Base-by-base conservation (phyloP, 1,140 invertebrate species). In the Acromyrmex charruanus region DNA sequence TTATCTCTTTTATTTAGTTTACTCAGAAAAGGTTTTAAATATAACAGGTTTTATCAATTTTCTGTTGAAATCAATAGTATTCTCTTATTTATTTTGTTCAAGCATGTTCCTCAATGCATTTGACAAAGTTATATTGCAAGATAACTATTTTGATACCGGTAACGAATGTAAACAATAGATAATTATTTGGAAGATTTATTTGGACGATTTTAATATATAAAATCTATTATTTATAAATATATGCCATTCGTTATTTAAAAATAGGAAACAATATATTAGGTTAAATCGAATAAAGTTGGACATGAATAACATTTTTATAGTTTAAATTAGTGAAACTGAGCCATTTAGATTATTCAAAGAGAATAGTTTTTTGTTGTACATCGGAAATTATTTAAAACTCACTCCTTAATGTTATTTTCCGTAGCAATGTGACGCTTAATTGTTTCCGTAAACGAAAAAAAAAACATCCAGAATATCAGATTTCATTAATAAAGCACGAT, bases 401-500 rank as follows among this genome's bases (percentile, higher is more conserved):
- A 51, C 21, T 35, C 14, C 14, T 35, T 5, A 71, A 71, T 44
- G 3, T 79, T 49, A 81, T 18, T 44, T 71, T 35, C 31, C 63
- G 3, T 10, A 14, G 31, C 31, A 61, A 69, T 53, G 55, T 71
- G 39, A 81, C 28, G 65, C 49, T 55, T 39, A 31, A 31, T 35
- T 35, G 49, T 81, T 81, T 71, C 58, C 49, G 12, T 31, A 51
- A 51, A 14, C 10, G 31, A 55, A 53, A 71, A 18, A 18, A 31
- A 49, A 63, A 39, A 75, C 44, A 39, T 69, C 59, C 75, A 9
- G 12, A 49, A 69, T 84, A 55, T 44, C 80, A 18, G 80, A 84
- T 84, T 84, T 84, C 58, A 69, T 84, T 84, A 84, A 84, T 84
- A 84, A 84, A 84, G 80, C 80, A 49, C 44, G 69, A 84, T 84